Base-by-base conservation (phyloP, 2,797 vertebrate species). In the Cetoscarus ocellatus region DNA sequence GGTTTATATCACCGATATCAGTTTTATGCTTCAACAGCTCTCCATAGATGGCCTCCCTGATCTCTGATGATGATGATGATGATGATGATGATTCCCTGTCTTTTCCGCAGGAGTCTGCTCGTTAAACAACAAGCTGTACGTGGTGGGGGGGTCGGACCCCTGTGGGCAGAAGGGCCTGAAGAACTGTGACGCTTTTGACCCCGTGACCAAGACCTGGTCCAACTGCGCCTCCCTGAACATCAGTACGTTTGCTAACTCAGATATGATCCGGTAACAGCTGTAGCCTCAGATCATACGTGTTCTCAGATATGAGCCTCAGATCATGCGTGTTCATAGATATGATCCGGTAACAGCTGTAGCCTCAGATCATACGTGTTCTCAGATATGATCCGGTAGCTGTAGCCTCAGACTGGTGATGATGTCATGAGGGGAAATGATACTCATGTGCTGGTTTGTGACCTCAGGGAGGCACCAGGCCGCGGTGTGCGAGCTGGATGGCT, bases 111-210 rank as follows among this genome's bases (percentile, higher is more conserved):
- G 98, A 45, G 97, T 99, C 49, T 99, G 97, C 82, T 94, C 98
- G 83, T 93, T 99, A 80, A 96, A 96, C 52, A 96, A 96, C 86
- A 98, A 96, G 73, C 92, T 99, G 8, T 99, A 96, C 38, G 97
- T 99, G 45, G 93, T 99, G 83, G 98, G 98, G 77, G 98, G 98
- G 38, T 99, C 98, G 0, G 98, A 99, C 94, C 98, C 98, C 69
- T 99, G 97, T 0, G 97, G 98, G 67, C 98, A 99, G 83, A 99
- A 99, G 88, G 97, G 98, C 85, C 92, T 99, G 84, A 99, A 98
- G 95, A 99, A 99, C 86, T 99, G 97, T 77, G 97, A 99, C 7
- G 95, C 97, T 68, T 99, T 99, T 90, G 97, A 99, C 90, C 98
- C 98, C 0, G 35, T 98, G 80, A 94, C 94, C 77, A 98, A 97